Base-by-base conservation (phyloP, 1,140 invertebrate genomes). In the Tigriopus japonicus region DNA sequence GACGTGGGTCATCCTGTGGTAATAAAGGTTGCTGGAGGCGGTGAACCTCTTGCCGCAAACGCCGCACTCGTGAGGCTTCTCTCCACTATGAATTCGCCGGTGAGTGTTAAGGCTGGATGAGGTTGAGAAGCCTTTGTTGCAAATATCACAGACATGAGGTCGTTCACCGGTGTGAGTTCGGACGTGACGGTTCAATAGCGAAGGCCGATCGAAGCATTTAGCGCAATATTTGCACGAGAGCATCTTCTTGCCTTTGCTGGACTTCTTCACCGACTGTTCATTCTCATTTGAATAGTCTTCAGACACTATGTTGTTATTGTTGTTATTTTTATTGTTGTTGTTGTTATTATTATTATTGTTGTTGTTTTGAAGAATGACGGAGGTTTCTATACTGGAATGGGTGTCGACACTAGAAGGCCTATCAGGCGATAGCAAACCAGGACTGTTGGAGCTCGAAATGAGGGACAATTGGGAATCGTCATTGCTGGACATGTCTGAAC, bases 1-100 rank as follows among this genome's bases (percentile, higher is more conserved):
- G 68, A 91, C 91, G 71, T 95, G 91, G 63, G 90, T 95, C 90
- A 95, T 94, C 65, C 89, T 78, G 77, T 96, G 92, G 70, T 95
- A 95, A 72, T 95, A 95, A 6, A 96, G 78, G 73, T 95, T 95
- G 14, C 87, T 92, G 60, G 85, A 89, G 42, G 91, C 90, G 1
- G 91, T 95, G 71, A 95, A 96, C 64, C 89, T 74, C 73, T 95
- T 95, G 51, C 89, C 85, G 71, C 92, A 96, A 41, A 92, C 83
- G 64, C 87, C 84, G 73, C 91, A 96, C 68, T 88, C 82, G 61
- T 93, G 87, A 35, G 91, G 86, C 76, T 94, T 85, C 78, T 95
- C 91, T 7, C 92, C 91, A 40, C 85, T 88, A 74, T 95, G 91
- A 67, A 95, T 95, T 52, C 91, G 74, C 63, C 89, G 79, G 71